Evolutionary conservation across 1,140 invertebrate species (phyloP).

Genomic region (Lordiphosa clarofinis): DNA sequence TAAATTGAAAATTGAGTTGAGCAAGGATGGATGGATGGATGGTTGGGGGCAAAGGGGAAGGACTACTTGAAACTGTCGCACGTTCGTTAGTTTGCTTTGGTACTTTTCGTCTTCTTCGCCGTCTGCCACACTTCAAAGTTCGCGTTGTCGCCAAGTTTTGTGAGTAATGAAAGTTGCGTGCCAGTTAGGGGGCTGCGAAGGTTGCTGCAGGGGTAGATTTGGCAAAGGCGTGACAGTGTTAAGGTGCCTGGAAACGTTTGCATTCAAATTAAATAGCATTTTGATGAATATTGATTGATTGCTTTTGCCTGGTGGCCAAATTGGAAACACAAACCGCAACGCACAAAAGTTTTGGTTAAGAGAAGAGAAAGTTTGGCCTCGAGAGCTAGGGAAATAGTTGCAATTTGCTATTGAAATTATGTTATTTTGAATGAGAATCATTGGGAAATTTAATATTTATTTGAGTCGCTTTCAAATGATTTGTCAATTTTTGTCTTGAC

Average conservation of each 20-base stretch:
- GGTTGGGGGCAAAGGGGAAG: background rate
- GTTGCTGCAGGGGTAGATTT: background rate
- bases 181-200: background rate
- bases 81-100: constrained; percentile 32
- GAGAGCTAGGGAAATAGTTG: constrained; percentile 16
- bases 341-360: constrained; percentile 53
- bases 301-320: constrained; percentile 62
- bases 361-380: constrained; percentile 46
- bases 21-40: no score
- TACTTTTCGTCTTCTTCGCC: constrained; percentile 21
- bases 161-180: constrained; percentile 46
- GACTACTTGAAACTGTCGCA: constrained; percentile 19
- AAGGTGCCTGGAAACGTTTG: constrained; percentile 34
- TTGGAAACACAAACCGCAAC: constrained; percentile 64
- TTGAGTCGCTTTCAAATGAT: no score
- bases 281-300: constrained; percentile 76
- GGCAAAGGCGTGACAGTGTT: constrained; percentile 29
- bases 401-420: constrained; percentile 1
- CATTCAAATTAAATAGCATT: constrained; percentile 71
- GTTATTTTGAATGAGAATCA: background rate
- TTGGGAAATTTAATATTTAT: background rate
- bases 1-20: constrained; percentile 38
- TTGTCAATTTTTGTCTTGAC: no score
- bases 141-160: constrained; percentile 54
- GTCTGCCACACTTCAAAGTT: constrained; percentile 60